phyloP scores from a whole-genome alignment of 2,797 vertebrate species.

The Gastrophryne carolinensis region DNA sequence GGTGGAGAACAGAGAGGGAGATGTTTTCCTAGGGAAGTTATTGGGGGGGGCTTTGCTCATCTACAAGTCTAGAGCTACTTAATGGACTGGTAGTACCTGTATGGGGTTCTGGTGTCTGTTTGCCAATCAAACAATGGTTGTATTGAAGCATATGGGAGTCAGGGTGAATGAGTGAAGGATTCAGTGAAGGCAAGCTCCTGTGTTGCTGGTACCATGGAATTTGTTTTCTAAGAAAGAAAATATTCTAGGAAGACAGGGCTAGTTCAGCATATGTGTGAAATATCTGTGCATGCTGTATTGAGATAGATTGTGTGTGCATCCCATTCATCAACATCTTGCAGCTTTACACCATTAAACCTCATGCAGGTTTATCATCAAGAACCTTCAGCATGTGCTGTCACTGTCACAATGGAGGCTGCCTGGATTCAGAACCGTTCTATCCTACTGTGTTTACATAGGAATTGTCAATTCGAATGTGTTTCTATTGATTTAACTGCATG shows the following conservation, averaged over 20 bases:
- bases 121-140: neutral
- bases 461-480: constrained; percentile 56
- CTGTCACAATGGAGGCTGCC: constrained; percentile 48
- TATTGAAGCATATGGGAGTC: neutral
- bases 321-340: constrained; percentile 34
- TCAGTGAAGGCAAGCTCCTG: constrained; percentile 27
- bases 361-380: constrained; percentile 43
- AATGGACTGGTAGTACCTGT: constrained; percentile 2
- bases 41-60: neutral
- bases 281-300: neutral
- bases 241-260: constrained; percentile 33
- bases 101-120: neutral
- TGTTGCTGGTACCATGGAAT: constrained; percentile 14
- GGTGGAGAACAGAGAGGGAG: neutral
- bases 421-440: constrained; percentile 63
- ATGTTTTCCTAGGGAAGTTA: constrained; percentile 9
- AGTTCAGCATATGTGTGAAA: constrained; percentile 41
- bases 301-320: neutral
- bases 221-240: constrained; percentile 42
- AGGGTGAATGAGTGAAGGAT: neutral
- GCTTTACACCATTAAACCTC: constrained; percentile 49
- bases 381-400: constrained; percentile 50
- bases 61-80: constrained; percentile 16
- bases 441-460: constrained; percentile 43
- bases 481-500: constrained; percentile 61